Conservation (phyloP, 2,888 invertebrate genomes). For the Flexamia atlantica region DNA sequence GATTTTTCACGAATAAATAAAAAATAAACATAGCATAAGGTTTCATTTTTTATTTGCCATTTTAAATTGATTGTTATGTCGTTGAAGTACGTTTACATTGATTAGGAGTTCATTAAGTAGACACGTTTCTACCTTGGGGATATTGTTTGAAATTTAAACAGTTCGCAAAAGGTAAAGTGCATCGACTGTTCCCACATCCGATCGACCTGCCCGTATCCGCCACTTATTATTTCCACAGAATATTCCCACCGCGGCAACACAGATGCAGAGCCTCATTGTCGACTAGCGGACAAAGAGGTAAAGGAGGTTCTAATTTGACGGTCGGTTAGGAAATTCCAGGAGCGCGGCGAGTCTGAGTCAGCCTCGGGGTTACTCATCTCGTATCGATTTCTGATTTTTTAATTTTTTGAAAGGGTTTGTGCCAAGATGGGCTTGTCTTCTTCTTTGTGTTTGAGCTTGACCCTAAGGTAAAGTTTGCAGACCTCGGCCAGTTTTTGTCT, state of each 20-base stretch:
- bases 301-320: constrained; percentile 4
- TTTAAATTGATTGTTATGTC: no score
- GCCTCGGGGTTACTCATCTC: neutral
- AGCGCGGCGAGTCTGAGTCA: neutral
- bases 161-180: no score
- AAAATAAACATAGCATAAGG: no score
- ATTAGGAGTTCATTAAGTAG: no score
- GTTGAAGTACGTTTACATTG: no score
- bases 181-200: neutral
- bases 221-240: neutral
- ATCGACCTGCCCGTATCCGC: neutral
- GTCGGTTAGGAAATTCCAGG: constrained; percentile 9
- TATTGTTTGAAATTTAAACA: no score
- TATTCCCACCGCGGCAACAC: neutral
- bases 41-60: no score
- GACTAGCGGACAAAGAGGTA: neutral
- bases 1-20: no score
- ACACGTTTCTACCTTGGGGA: no score
- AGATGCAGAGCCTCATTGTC: constrained; percentile 2
- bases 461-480: neutral
- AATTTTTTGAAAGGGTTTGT: neutral
- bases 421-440: neutral
- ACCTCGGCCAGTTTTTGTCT: neutral
- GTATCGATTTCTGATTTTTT: neutral
- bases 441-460: no score